A percentile compares a stretch with the other conserved stretches of the same genome.
These are phyloP conservation scores for Perognathus longimembris DNA, from an alignment of 2,113 vertebrate species.

Conservation along the genomic window DNA sequence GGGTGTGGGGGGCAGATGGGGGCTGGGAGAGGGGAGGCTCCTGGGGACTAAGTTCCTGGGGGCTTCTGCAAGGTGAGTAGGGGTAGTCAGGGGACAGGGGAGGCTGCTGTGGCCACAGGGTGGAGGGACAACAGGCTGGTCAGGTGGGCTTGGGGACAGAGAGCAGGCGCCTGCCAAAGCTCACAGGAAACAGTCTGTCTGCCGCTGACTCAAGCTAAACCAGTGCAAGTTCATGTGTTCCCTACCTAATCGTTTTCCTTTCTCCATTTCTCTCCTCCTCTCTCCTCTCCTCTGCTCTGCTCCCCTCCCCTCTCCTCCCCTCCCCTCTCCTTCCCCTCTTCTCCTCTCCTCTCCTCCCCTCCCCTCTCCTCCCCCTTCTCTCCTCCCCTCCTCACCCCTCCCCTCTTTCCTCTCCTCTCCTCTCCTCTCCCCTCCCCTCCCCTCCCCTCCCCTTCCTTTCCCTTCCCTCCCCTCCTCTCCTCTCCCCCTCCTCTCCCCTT, in stretches of 20 bases:
- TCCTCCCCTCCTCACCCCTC: neutral
- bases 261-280: rapidly evolving
- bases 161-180: neutral
- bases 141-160: neutral
- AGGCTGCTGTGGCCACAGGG: rapidly evolving
- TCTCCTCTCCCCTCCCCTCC: no score
- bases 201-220: neutral
- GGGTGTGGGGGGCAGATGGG: neutral
- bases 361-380: neutral
- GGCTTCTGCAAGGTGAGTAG: neutral
- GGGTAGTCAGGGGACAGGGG: neutral
- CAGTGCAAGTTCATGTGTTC: neutral
- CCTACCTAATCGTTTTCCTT: neutral
- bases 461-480: rapidly evolving
- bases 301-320: neutral
- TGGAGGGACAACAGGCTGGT: neutral
- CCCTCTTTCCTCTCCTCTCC: rapidly evolving
- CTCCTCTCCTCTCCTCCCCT: neutral
- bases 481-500: rapidly evolving
- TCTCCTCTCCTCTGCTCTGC: neutral
- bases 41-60: neutral
- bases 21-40: neutral
- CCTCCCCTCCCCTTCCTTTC: no score
- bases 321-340: no score
- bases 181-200: neutral